Conservation (phyloP, 2,888 invertebrate species). For the Villa cingulata region DNA sequence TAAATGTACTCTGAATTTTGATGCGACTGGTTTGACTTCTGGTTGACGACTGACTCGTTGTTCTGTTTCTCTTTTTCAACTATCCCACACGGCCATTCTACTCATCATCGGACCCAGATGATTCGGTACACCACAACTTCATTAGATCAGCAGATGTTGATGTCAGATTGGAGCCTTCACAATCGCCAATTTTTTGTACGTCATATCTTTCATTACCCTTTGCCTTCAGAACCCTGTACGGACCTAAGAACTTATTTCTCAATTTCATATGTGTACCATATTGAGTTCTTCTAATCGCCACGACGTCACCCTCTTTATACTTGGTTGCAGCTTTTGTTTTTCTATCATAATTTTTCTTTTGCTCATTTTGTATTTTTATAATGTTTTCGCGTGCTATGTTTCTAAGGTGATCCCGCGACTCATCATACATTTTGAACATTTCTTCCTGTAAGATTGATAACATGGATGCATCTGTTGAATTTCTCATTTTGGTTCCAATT, state of each 20-base stretch:
- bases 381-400: slow-evolving; percentile 15
- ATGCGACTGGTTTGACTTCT: too few relatives aligned
- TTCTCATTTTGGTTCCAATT: slow-evolving; percentile 10
- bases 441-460: slow-evolving; percentile 7
- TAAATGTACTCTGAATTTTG: too few relatives aligned
- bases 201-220: not conserved
- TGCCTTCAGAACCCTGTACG: not conserved
- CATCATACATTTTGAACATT: slow-evolving; percentile 3
- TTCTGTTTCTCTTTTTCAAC: too few relatives aligned
- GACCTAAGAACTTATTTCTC: slow-evolving; percentile 9
- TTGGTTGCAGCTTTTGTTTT: slow-evolving; percentile 1
- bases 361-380: slow-evolving; percentile 7
- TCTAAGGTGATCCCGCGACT: slow-evolving; percentile 6
- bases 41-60: too few relatives aligned
- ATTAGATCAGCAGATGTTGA: not conserved
- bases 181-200: not conserved
- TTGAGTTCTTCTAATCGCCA: slow-evolving; percentile 10
- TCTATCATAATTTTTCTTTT: slow-evolving; percentile 4
- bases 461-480: slow-evolving; percentile 1
- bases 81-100: too few relatives aligned
- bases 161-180: not conserved
- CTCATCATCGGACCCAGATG: too few relatives aligned
- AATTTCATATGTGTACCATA: slow-evolving; percentile 9
- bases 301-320: slow-evolving; percentile 8
- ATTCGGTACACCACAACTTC: not conserved